phyloP scores from a whole-genome alignment of 2,888 invertebrate genomes.

The Slavum lentiscoides region DNA sequence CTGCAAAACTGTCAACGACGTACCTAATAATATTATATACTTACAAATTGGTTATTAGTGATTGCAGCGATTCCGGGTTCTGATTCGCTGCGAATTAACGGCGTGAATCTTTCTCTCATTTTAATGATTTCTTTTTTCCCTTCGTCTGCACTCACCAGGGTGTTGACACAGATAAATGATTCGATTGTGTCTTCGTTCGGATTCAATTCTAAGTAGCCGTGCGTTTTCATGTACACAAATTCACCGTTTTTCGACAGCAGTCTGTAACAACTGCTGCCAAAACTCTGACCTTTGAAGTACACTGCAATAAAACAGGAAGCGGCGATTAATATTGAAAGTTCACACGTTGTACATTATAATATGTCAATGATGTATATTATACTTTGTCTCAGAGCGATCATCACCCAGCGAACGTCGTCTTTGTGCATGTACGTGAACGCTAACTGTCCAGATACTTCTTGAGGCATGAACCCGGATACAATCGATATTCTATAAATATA shows the following conservation, averaged over 20 bases:
- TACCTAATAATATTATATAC: background rate
- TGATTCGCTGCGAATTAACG: constrained; percentile 54
- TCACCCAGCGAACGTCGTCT: constrained; percentile 86
- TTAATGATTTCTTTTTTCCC: constrained; percentile 73
- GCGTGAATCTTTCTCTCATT: constrained; percentile 78
- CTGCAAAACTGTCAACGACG: background rate
- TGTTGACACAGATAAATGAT: constrained; percentile 86
- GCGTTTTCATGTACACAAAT: constrained; percentile 81
- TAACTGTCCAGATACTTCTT: constrained; percentile 84
- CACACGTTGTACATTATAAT: background rate
- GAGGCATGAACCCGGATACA: constrained; percentile 85
- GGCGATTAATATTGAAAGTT: no score
- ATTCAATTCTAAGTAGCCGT: constrained; percentile 83
- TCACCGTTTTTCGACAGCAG: constrained; percentile 79
- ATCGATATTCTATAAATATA: constrained; percentile 71
- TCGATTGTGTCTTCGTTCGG: constrained; percentile 71
- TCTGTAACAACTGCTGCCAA: constrained; percentile 84
- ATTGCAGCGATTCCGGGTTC: constrained; percentile 54
- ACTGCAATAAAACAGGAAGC: constrained; percentile 62
- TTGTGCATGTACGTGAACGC: constrained; percentile 89
- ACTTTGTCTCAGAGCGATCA: constrained; percentile 85
- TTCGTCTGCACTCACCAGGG: constrained; percentile 72
- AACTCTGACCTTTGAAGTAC: constrained; percentile 82
- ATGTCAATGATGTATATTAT: constrained; percentile 52
- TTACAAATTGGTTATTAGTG: constrained; percentile 47